These are phyloP conservation scores for Caenorhabditis briggsae DNA, from an alignment of 1,140 invertebrate genomes.

Conservation along the genomic window DNA sequence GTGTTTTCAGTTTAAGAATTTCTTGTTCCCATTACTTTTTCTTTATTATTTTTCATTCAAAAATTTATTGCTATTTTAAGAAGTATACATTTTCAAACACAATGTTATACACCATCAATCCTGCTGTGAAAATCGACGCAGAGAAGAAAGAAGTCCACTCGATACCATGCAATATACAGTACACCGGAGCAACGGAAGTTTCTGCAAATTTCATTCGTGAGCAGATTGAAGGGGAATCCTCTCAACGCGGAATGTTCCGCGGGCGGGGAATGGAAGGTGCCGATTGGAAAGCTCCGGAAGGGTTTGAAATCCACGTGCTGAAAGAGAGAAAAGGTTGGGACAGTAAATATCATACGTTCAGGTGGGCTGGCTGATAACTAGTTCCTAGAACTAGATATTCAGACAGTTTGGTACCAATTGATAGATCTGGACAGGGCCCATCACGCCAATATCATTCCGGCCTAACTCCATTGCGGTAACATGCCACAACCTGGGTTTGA, in stretches of 20 bases:
- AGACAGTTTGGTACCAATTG: too few relatives aligned
- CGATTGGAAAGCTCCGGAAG: slow-evolving; percentile 37
- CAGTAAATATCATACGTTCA: too few relatives aligned
- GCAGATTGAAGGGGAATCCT: slow-evolving; percentile 10
- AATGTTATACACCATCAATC: slow-evolving; percentile 4
- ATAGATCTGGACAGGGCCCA: too few relatives aligned
- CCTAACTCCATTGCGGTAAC: too few relatives aligned
- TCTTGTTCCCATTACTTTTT: too few relatives aligned
- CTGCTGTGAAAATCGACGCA: neutral
- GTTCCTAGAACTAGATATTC: too few relatives aligned
- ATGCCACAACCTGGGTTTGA: too few relatives aligned
- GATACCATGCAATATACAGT: slow-evolving; percentile 58
- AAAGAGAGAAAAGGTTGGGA: slow-evolving; percentile 34
- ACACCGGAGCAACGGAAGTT: slow-evolving; percentile 44
- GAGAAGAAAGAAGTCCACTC: slow-evolving; percentile 56
- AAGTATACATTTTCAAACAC: neutral
- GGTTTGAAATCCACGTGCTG: slow-evolving; percentile 46
- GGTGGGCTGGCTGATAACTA: too few relatives aligned
- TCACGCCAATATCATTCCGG: too few relatives aligned
- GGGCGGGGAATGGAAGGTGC: slow-evolving; percentile 58
- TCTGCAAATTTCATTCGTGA: slow-evolving; percentile 56
- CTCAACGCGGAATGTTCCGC: slow-evolving; percentile 1
- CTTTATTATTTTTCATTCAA: too few relatives aligned
- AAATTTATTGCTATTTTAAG: too few relatives aligned
- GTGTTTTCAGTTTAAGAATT: too few relatives aligned